Evolutionary conservation across 2,113 vertebrate species (phyloP).

Genomic region (Melanotaenia duboulayi): DNA sequence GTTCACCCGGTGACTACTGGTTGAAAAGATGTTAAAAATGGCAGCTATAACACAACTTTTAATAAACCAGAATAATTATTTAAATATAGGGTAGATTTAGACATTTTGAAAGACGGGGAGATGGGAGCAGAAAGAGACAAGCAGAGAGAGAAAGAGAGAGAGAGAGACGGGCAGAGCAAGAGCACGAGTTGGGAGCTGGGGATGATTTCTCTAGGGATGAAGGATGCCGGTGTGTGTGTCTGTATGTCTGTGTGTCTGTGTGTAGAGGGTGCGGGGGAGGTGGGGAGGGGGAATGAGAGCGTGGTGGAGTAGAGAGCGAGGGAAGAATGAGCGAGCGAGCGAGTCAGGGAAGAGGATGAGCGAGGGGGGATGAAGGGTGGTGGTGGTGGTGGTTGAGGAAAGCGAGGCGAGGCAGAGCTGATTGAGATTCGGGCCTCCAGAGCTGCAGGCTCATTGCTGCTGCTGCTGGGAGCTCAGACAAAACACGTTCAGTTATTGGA

Average conservation of each 20-base stretch:
- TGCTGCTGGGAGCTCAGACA: conserved; percentile 68
- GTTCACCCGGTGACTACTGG: conserved; percentile 11
- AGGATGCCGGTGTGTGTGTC: conserved; percentile 54
- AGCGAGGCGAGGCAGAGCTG: conserved; percentile 78
- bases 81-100: conserved; percentile 31
- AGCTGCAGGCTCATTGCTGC: conserved; percentile 74
- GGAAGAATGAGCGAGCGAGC: conserved; percentile 39
- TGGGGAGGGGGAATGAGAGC: conserved; percentile 19
- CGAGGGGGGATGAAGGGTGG: background rate
- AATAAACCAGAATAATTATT: conserved; percentile 17
- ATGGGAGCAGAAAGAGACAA: conserved; percentile 21
- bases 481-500: conserved; percentile 76
- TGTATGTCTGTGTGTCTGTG: conserved; percentile 27
- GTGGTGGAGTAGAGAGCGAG: conserved; percentile 41
- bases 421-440: conserved; percentile 80
- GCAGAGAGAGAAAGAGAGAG: conserved; percentile 28
- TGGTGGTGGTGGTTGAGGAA: conserved; percentile 45
- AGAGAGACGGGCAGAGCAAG: conserved; percentile 53
- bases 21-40: background rate
- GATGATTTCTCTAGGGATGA: conserved; percentile 83
- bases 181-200: conserved; percentile 72
- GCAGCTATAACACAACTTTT: conserved; percentile 5
- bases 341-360: conserved; percentile 52
- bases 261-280: conserved; percentile 26
- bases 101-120: conserved; percentile 29